phyloP scores from a whole-genome alignment of 2,797 vertebrate species.

The Thamnophis elegans region DNA sequence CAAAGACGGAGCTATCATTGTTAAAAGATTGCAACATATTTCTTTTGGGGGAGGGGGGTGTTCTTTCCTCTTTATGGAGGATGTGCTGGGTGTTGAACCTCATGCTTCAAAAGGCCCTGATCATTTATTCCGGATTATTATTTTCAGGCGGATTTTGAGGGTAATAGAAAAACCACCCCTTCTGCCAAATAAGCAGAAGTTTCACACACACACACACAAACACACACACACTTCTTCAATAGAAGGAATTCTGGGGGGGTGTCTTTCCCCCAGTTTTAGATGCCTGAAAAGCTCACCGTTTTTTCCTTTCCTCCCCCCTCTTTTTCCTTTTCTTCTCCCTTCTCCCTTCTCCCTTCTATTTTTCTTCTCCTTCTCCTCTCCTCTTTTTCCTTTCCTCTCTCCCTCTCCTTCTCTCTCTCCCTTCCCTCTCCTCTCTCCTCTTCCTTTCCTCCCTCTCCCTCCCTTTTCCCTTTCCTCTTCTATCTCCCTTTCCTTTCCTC shows the following conservation, averaged over 20 bases:
- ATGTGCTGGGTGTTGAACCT: neutral
- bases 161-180: neutral
- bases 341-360: too few relatives aligned
- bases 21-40: neutral
- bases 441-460: rapidly evolving
- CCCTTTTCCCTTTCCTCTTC: too few relatives aligned
- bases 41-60: neutral
- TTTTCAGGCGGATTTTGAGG: neutral
- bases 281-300: neutral
- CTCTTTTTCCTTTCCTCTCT: too few relatives aligned
- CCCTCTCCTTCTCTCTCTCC: too few relatives aligned
- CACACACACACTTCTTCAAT: neutral
- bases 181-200: neutral
- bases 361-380: too few relatives aligned
- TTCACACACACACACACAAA: too few relatives aligned
- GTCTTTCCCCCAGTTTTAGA: neutral
- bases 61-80: neutral
- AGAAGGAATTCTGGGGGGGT: neutral
- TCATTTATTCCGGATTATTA: neutral
- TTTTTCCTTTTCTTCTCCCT: too few relatives aligned
- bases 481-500: too few relatives aligned
- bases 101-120: neutral
- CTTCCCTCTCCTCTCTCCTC: too few relatives aligned
- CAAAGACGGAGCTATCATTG: neutral
- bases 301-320: neutral